Evolutionary conservation across 2,888 invertebrate species (phyloP).

Genomic region (Elmis aenea): DNA sequence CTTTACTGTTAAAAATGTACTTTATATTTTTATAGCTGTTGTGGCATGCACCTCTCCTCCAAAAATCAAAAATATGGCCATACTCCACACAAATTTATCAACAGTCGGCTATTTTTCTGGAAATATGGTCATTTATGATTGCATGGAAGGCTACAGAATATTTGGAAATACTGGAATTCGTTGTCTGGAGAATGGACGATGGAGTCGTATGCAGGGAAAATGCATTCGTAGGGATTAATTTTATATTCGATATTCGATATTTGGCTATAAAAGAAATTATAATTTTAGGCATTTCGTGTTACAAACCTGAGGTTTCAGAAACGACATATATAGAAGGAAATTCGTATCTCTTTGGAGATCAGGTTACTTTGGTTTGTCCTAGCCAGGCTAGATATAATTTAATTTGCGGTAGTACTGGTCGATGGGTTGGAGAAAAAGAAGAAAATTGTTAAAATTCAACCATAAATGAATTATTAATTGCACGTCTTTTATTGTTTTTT

Average conservation of each 20-base stretch:
- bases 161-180: constrained; percentile 45
- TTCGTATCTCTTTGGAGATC: constrained; percentile 50
- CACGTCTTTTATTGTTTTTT: too few relatives aligned
- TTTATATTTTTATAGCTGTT: too few relatives aligned
- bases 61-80: constrained; percentile 36
- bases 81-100: constrained; percentile 27
- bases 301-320: constrained; percentile 45
- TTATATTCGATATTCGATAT: constrained; percentile 1
- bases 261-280: constrained; percentile 6
- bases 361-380: constrained; percentile 44
- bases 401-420: constrained; percentile 35
- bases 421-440: constrained; percentile 36
- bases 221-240: constrained; percentile 47
- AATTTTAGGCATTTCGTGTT: constrained; percentile 48
- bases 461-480: too few relatives aligned
- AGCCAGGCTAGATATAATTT: constrained; percentile 29
- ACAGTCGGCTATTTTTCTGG: constrained; percentile 39
- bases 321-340: constrained; percentile 45
- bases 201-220: constrained; percentile 50
- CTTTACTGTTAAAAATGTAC: too few relatives aligned
- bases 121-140: constrained; percentile 45
- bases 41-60: constrained; percentile 43
- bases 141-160: constrained; percentile 47
- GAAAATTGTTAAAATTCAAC: constrained; percentile 27
- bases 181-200: constrained; percentile 49